Evolutionary conservation across 2,888 invertebrate species (phyloP).

Genomic region (Morpho deidamia): DNA sequence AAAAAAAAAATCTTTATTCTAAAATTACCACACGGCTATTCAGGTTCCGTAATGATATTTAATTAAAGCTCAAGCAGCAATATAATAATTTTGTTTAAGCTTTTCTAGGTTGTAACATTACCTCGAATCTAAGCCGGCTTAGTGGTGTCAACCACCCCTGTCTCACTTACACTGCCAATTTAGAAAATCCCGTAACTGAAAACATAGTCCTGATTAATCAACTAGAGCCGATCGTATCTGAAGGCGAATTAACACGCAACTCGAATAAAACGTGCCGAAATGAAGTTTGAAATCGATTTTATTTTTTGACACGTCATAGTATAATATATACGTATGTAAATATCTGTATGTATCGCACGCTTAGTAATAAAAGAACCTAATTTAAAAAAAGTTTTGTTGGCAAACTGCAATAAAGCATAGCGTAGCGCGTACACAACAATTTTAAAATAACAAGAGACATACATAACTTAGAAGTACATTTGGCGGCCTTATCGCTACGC

Average conservation of each 20-base stretch:
- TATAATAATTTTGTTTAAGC: conserved; percentile 16
- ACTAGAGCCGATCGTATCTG: conserved; percentile 30
- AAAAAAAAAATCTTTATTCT: not conserved
- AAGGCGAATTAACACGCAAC: conserved; percentile 26
- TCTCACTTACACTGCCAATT: conserved; percentile 30
- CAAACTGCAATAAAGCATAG: too few species aligned
- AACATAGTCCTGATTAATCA: conserved; percentile 30
- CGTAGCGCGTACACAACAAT: too few species aligned
- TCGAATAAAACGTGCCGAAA: conserved; percentile 21
- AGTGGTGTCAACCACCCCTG: conserved; percentile 26
- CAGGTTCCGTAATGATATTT: not conserved
- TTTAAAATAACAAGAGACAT: too few species aligned
- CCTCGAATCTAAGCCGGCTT: conserved; percentile 29
- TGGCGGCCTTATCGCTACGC: too few species aligned
- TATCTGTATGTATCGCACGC: too few species aligned
- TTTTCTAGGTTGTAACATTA: conserved; percentile 25
- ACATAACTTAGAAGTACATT: too few species aligned
- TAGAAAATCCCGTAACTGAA: conserved; percentile 30
- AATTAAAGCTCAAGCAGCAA: conserved; percentile 6
- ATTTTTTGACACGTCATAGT: conserved; percentile 8
- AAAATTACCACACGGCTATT: too few species aligned
- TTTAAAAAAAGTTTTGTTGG: not conserved
- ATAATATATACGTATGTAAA: not conserved
- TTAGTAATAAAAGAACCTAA: not conserved
- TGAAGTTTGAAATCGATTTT: conserved; percentile 17